Percentiles rank a stretch among this genome's conserved stretches.
These are phyloP conservation scores for Umimayanthus kanabou DNA, from an alignment of 92 coral and sea anemone species.

Conservation along the genomic window DNA sequence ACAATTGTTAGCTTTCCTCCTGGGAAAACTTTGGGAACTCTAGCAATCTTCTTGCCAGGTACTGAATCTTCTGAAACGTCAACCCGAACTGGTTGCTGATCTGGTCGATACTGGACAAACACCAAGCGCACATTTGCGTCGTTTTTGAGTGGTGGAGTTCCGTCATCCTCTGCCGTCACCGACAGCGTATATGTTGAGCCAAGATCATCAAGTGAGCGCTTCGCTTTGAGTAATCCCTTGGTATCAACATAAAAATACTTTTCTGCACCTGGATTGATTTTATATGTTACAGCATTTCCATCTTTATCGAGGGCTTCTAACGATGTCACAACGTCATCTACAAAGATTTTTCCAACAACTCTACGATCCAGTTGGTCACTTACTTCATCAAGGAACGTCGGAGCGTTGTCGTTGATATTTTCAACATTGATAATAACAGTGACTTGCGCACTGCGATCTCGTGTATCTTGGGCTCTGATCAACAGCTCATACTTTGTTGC, in stretches of 20 bases:
- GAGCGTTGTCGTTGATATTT: slow-evolving; percentile 88
- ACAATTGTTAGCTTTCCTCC: slow-evolving; percentile 80
- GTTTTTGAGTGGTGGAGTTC: slow-evolving; percentile 61
- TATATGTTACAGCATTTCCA: slow-evolving; percentile 65
- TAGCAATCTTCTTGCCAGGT: slow-evolving; percentile 65
- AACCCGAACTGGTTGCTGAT: slow-evolving; percentile 91
- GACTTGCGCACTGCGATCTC: slow-evolving; percentile 84
- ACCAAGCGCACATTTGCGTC: slow-evolving; percentile 65
- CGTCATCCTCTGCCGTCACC: slow-evolving; percentile 66
- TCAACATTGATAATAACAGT: slow-evolving; percentile 67
- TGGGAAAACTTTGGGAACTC: slow-evolving; percentile 86
- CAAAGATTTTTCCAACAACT: slow-evolving; percentile 70
- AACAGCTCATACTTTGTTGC: slow-evolving; percentile 57
- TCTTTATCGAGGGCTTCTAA: slow-evolving; percentile 77
- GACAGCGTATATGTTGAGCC: slow-evolving; percentile 59
- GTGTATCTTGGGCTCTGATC: slow-evolving; percentile 79
- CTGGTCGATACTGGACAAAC: slow-evolving; percentile 79
- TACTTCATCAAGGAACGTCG: slow-evolving; percentile 74
- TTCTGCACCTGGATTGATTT: slow-evolving; percentile 44
- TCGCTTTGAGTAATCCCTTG: slow-evolving; percentile 71
- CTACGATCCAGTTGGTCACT: slow-evolving; percentile 74
- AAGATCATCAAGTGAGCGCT: slow-evolving; percentile 58
- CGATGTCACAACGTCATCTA: slow-evolving; percentile 77
- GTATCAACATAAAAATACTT: slow-evolving; percentile 61
- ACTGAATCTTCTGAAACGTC: slow-evolving; percentile 72